phyloP scores from a whole-genome alignment of 2,113 vertebrate species.

The Isichthys henryi region DNA sequence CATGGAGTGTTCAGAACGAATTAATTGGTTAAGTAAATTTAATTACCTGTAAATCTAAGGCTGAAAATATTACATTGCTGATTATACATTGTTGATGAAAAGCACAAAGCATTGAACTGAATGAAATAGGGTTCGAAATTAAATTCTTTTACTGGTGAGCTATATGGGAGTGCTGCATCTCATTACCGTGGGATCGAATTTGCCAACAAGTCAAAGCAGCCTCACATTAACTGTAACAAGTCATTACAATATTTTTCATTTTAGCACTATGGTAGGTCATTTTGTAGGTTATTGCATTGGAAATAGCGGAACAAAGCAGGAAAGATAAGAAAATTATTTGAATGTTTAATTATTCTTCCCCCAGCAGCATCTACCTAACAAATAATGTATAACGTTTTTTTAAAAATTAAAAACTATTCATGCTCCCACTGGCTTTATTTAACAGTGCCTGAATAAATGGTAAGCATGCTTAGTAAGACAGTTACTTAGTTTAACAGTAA shows the following conservation, averaged over 20 bases:
- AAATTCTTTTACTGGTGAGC: background rate
- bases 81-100: background rate
- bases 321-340: background rate
- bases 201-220: background rate
- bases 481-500: background rate
- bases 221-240: background rate
- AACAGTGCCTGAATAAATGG: background rate
- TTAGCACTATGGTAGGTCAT: background rate
- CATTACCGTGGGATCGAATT: background rate
- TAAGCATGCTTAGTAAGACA: background rate
- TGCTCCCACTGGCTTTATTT: background rate
- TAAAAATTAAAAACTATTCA: background rate
- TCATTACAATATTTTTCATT: background rate
- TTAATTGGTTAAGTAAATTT: background rate
- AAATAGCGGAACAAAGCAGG: background rate
- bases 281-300: background rate
- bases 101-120: background rate
- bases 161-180: background rate
- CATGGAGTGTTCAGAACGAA: background rate
- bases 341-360: conserved; percentile 4
- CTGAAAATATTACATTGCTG: background rate
- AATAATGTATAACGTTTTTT: background rate
- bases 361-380: background rate
- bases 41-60: conserved; percentile 10
- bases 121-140: background rate